phyloP scores from a whole-genome alignment of 30 jellyfish, hydroid and myxozoan genomes.

The Euphysa ruthae region DNA sequence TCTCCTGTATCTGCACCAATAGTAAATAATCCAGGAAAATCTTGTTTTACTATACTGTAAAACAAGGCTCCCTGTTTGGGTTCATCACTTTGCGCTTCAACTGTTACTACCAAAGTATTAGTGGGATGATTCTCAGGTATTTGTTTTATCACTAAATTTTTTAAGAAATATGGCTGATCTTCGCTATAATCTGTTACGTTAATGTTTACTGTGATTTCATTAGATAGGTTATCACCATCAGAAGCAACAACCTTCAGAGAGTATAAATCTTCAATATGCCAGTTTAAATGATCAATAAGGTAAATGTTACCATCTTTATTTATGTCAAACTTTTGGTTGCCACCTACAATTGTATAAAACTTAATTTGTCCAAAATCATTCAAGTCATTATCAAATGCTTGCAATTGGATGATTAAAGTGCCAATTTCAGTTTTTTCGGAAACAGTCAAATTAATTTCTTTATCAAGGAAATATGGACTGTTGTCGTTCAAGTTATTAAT shows the following conservation, averaged over 20 bases:
- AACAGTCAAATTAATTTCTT: slow-evolving; percentile 38
- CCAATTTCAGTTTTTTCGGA: slow-evolving; percentile 54
- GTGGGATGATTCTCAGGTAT: slow-evolving; percentile 44
- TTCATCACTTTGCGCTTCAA: slow-evolving; percentile 32
- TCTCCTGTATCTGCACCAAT: slow-evolving; percentile 57
- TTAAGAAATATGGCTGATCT: slow-evolving; percentile 61
- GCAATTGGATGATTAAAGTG: slow-evolving; percentile 34
- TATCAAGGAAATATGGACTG: slow-evolving; percentile 35
- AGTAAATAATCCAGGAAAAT: slow-evolving; percentile 33
- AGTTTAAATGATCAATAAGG: slow-evolving; percentile 20
- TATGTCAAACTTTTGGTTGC: slow-evolving; percentile 45
- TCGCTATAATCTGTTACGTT: slow-evolving; percentile 45
- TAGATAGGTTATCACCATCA: slow-evolving; percentile 50
- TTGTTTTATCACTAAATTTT: slow-evolving; percentile 23
- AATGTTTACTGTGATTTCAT: slow-evolving; percentile 45
- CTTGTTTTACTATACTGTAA: slow-evolving; percentile 35
- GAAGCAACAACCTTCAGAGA: slow-evolving; percentile 44
- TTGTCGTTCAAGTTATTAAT: slow-evolving; percentile 69
- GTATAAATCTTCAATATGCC: slow-evolving; percentile 11
- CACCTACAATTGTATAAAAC: slow-evolving; percentile 45
- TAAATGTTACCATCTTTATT: slow-evolving; percentile 44
- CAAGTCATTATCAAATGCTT: slow-evolving; percentile 62
- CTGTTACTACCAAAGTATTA: slow-evolving; percentile 35
- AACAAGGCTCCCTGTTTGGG: slow-evolving; percentile 46
- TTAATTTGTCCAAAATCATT: slow-evolving; percentile 48